phyloP scores from a whole-genome alignment of 1,140 invertebrate genomes.

The Hycleus cichorii region DNA sequence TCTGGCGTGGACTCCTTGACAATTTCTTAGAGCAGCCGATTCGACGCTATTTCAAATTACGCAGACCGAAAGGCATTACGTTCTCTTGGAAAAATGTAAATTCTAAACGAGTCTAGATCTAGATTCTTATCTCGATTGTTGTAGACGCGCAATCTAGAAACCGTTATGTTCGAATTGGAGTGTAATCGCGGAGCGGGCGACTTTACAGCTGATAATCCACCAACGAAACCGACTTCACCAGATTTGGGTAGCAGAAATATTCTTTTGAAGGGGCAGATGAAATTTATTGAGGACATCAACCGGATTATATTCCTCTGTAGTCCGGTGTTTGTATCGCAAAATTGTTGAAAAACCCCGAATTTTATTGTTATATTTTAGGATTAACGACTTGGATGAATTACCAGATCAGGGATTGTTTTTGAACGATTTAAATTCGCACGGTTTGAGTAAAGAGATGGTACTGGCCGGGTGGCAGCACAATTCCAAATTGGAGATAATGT shows the following conservation, averaged over 20 bases:
- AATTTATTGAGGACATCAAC: slow-evolving; percentile 68
- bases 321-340: slow-evolving; percentile 59
- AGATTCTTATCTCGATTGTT: background rate
- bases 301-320: slow-evolving; percentile 77
- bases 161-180: slow-evolving; percentile 37
- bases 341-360: background rate
- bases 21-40: slow-evolving; percentile 58
- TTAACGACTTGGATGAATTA: slow-evolving; percentile 77
- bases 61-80: slow-evolving; percentile 64
- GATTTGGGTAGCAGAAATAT: slow-evolving; percentile 44
- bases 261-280: slow-evolving; percentile 76
- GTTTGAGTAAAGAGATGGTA: slow-evolving; percentile 76
- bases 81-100: slow-evolving; percentile 66
- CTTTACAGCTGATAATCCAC: background rate
- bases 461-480: slow-evolving; percentile 82
- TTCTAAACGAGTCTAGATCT: background rate
- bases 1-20: slow-evolving; percentile 52
- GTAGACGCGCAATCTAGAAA: slow-evolving; percentile 28
- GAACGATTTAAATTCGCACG: slow-evolving; percentile 81
- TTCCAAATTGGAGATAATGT: slow-evolving; percentile 73
- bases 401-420: slow-evolving; percentile 68
- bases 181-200: slow-evolving; percentile 25
- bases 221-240: slow-evolving; percentile 1
- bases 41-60: slow-evolving; percentile 58
- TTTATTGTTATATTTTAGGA: slow-evolving; percentile 46